These are phyloP conservation scores for Ophiothrix spiculata DNA, from an alignment of 35 echinoderm and acorn worm species.

Conservation along the genomic window DNA sequence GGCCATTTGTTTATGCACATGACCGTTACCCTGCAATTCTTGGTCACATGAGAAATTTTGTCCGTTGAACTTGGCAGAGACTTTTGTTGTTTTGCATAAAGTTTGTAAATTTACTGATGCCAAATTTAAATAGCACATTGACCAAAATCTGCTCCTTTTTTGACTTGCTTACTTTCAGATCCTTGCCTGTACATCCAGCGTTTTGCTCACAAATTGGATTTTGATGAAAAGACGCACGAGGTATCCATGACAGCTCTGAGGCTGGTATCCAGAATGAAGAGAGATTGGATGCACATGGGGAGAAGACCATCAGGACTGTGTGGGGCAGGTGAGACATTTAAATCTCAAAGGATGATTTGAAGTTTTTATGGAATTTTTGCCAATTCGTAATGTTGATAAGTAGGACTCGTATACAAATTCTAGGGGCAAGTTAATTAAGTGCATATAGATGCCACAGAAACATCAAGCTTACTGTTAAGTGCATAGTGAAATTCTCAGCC, in stretches of 20 bases:
- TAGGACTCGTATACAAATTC: no score
- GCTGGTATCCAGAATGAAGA: constrained; percentile 88
- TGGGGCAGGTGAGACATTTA: constrained; percentile 69
- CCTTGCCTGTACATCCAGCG: constrained; percentile 86
- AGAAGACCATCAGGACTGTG: constrained; percentile 91
- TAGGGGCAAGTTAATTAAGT: no score
- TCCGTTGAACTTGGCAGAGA: no score
- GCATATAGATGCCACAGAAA: neutral
- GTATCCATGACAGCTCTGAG: constrained; percentile 86
- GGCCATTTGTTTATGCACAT: no score
- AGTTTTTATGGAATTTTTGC: neutral
- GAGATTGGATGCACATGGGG: constrained; percentile 97
- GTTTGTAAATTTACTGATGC: no score
- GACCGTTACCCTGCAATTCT: no score
- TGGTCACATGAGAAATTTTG: no score
- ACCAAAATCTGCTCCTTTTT: no score
- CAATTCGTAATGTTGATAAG: neutral
- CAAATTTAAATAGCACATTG: no score
- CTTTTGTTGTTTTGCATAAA: no score
- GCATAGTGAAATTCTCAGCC: no score
- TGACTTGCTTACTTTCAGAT: no score
- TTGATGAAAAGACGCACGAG: constrained; percentile 77
- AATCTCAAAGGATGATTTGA: neutral
- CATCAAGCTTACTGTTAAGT: neutral
- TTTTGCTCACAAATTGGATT: constrained; percentile 96